Base-by-base conservation (phyloP, 2,797 vertebrate genomes). In the Moxostoma hubbsi region DNA sequence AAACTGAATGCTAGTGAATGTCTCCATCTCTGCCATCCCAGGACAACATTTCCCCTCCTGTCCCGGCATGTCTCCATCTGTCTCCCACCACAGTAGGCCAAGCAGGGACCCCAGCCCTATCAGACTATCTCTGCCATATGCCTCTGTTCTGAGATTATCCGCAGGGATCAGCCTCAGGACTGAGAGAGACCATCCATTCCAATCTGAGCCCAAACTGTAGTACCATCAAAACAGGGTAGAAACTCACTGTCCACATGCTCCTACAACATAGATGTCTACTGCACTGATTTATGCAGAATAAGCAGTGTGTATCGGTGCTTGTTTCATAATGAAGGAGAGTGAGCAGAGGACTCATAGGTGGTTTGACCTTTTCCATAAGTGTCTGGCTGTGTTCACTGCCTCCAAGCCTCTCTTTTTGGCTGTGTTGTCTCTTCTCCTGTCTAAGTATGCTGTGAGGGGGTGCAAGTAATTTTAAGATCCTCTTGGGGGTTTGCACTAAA, bases 1-100 rank as follows among this genome's bases (percentile, higher is more conserved):
- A 63, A 63, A 15, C 58, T 54, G 11, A 64, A 67, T 2, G 12
- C 7, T 24, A 78, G 50, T 16, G 54, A 54, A 15, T 13, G n/a
- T 79, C 45, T 77, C 46, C 43, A 71, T 78, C 84, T 9, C 78
- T 90, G 89, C 90, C 92, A 91, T 84, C 62, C 84, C 72, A 88
- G 92, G 91, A 90, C 91, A 91, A 89, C 92, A 91, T 89, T 92
- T 83, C 90, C 92, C 90, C 92, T 94, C 87, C 91, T 95, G 92
- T 93, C 92, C 92, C 92, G 94, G 91, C 87, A 94, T 95, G 92
- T 92, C 84, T 88, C 95, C 95, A 97, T 96, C 96, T 96, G 95
- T 95, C 94, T 93, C 90, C 86, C 89, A 91, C 91, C 90, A 89
- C 89, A 89, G 91, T 89, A 90, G 84, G 83, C 92, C 90, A 93